Evolutionary conservation across 2,113 vertebrate species (phyloP), one percentile per base, ranked within the genome.

Genomic region (Oreochromis niloticus): DNA sequence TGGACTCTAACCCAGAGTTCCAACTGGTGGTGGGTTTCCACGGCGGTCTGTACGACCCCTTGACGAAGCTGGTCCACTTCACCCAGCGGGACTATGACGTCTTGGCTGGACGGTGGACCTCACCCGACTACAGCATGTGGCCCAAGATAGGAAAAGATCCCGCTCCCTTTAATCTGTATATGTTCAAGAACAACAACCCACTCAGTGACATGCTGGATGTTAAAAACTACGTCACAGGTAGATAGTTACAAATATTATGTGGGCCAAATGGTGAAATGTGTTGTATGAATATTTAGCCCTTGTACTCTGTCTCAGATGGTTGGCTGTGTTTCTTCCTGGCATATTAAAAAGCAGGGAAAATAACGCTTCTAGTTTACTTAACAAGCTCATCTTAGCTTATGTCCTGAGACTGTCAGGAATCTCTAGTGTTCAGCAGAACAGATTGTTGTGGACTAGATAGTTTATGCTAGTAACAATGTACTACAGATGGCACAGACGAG

Each of bases 181-280:
- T 99, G 99, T 99, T 99, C 96, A 99, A 99, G 94, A 99, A 98
- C 95, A 99, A 99, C 96, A 99, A 99, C 88, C 99, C 99, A 24
- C 98, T 99, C 93, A 99, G 99, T 88, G 98, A 99, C 66, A 98
- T 98, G 96, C 94, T 99, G 94, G 98, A 99, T 91, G 95, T 99
- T 55, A 99, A 99, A 94, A 99, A 99, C 92, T 99, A 99, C 4
- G 98, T 99, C 85, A 99, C 99, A 97, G 99, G 99, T 99, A 94
- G 55, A 22, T 27, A 36, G 12, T 57, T 7, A 52, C 39, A 68
- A 54, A 22, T 11, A 41, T 11, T 57, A 66, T 27, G 43, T 13
- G 57, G 32, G 14, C 66, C n/a, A 9, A 19, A 22, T 30, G 46
- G 27, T 80, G 19, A 50, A 32, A 48, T 24, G 17, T 84, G 50